Conservation (phyloP, 1,140 invertebrate genomes). For the Drosophila nannoptera region DNA sequence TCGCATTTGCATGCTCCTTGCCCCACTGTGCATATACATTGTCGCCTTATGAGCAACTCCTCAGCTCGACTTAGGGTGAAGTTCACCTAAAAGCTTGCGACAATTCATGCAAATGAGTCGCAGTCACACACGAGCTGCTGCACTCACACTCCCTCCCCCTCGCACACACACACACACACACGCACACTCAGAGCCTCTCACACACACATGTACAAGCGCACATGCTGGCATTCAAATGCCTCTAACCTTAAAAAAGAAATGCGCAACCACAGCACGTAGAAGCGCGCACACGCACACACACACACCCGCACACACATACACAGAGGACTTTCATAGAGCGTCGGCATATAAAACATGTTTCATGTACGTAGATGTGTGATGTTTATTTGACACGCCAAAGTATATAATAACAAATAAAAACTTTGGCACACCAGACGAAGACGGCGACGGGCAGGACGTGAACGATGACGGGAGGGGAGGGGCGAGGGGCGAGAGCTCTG, state of each 20-base stretch:
- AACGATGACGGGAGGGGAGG: constrained; percentile 12
- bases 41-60: constrained; percentile 18
- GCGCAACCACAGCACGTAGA: constrained; percentile 69
- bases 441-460: constrained; percentile 9
- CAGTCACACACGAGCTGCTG: constrained; percentile 49
- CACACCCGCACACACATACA: constrained; percentile 1
- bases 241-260: constrained; percentile 64
- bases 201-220: constrained; percentile 7
- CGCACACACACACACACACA: constrained; percentile 22
- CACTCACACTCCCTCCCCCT: constrained; percentile 33
- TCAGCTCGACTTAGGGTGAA: constrained; percentile 40
- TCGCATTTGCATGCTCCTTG: neutral
- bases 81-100: constrained; percentile 72
- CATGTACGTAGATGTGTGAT: constrained; percentile 75
- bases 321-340: constrained; percentile 29
- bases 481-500: constrained; percentile 14
- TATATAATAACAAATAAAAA: constrained; percentile 78
- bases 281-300: constrained; percentile 17
- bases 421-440: constrained; percentile 57
- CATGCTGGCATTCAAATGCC: constrained; percentile 37
- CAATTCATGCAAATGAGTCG: constrained; percentile 74
- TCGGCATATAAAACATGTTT: constrained; percentile 73
- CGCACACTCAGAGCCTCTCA: constrained; percentile 32
- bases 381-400: constrained; percentile 77
- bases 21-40: constrained; percentile 56